phyloP scores from a whole-genome alignment of 2,113 vertebrate genomes.

The Melanostigma gelatinosum region DNA sequence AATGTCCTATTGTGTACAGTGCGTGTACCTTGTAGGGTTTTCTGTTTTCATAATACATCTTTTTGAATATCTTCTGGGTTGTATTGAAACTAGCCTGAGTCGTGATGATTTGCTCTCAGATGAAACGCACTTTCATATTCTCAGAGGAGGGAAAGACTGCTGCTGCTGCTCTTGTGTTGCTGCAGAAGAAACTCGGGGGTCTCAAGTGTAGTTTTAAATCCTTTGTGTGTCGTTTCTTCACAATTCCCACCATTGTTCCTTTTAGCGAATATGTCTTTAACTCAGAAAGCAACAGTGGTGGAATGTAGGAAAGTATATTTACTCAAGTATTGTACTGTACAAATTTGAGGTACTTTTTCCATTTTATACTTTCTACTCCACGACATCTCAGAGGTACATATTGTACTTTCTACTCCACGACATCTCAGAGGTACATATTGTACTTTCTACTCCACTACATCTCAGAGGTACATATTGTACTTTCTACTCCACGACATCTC shows the following conservation, averaged over 20 bases:
- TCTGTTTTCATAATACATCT: slow-evolving; percentile 2
- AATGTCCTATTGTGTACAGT: slow-evolving; percentile 13
- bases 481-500: background rate
- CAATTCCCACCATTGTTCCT: background rate
- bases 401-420: too few relatives aligned
- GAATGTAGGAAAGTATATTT: background rate
- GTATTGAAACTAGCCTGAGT: background rate
- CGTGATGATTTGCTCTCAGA: background rate
- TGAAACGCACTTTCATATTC: background rate
- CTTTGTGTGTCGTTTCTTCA: background rate
- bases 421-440: too few relatives aligned
- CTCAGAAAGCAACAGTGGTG: background rate
- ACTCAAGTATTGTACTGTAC: background rate
- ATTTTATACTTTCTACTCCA: background rate
- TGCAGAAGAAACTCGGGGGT: background rate
- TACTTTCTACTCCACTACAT: too few relatives aligned
- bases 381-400: background rate
- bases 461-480: too few relatives aligned
- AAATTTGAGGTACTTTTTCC: background rate
- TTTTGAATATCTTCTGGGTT: background rate
- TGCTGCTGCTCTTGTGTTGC: background rate
- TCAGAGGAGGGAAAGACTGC: background rate
- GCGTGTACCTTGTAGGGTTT: background rate
- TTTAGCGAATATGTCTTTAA: background rate
- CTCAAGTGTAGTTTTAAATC: background rate